Evolutionary conservation across 2,113 vertebrate genomes (phyloP).

Genomic region (Pterocles burchelli): DNA sequence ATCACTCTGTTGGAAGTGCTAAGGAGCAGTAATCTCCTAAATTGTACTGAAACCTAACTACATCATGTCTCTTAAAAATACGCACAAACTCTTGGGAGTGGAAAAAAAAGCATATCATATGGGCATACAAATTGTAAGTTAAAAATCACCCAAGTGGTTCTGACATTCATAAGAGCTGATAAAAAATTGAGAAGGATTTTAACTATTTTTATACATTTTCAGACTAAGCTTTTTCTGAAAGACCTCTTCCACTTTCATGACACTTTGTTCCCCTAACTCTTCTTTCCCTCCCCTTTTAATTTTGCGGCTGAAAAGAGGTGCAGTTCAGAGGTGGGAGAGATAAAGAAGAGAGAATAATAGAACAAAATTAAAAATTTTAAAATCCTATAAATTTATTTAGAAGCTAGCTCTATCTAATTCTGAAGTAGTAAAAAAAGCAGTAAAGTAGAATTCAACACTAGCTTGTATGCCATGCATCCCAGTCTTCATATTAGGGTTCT

Average conservation of each 20-base stretch:
- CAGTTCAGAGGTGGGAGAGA: background rate
- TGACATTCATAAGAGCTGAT: background rate
- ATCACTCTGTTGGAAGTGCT: background rate
- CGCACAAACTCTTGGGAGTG: background rate
- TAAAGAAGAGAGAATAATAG: background rate
- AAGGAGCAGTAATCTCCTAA: background rate
- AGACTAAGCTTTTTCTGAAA: background rate
- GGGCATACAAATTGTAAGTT: background rate
- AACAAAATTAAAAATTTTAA: background rate
- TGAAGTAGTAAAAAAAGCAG: background rate
- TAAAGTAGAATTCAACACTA: background rate
- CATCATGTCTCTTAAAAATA: background rate
- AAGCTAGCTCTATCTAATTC: background rate
- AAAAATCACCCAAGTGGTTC: background rate
- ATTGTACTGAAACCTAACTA: background rate
- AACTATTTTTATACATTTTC: background rate
- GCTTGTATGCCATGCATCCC: background rate
- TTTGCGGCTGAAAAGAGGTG: background rate
- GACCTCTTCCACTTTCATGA: background rate
- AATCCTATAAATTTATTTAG: background rate
- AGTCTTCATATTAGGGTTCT: background rate
- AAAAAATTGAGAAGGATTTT: background rate
- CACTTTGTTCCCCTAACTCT: background rate
- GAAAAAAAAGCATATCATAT: background rate
- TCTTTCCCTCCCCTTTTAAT: background rate